A percentile compares a stretch with the other conserved stretches of the same genome.
These are phyloP conservation scores for Benthochromis sp. DNA, from an alignment of 2,113 vertebrate species.

Conservation along the genomic window DNA sequence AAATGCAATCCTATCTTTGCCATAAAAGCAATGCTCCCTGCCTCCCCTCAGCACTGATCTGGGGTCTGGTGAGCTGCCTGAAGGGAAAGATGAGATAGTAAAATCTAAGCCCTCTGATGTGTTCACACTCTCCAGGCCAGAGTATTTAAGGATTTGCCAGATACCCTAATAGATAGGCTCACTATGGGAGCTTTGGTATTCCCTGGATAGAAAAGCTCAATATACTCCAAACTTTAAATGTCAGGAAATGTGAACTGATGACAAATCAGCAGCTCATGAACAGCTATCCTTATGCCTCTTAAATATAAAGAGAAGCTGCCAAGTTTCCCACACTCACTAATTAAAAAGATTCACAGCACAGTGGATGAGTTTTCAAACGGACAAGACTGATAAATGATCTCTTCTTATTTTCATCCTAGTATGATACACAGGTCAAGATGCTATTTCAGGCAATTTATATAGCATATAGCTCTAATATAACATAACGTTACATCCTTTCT, in stretches of 20 bases:
- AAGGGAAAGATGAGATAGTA: slow-evolving; percentile 14
- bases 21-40: not conserved
- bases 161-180: not conserved
- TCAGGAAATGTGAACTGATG: not conserved
- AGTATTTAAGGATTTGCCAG: slow-evolving; percentile 4
- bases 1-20: not conserved
- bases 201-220: not conserved
- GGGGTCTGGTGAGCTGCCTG: not conserved
- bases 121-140: slow-evolving; percentile 28
- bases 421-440: not conserved
- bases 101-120: slow-evolving; percentile 22
- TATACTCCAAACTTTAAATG: not conserved
- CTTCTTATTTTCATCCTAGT: not conserved
- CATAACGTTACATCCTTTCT: not conserved
- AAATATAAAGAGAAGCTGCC: not conserved
- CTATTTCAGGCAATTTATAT: slow-evolving; percentile 6
- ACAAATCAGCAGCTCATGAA: not conserved
- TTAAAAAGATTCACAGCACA: not conserved
- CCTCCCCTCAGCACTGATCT: not conserved
- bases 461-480: not conserved
- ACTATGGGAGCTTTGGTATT: not conserved
- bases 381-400: not conserved
- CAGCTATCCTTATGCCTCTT: not conserved
- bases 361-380: not conserved
- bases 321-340: not conserved